Conservation (phyloP, 2,888 invertebrate species). For the Leucania comma region DNA sequence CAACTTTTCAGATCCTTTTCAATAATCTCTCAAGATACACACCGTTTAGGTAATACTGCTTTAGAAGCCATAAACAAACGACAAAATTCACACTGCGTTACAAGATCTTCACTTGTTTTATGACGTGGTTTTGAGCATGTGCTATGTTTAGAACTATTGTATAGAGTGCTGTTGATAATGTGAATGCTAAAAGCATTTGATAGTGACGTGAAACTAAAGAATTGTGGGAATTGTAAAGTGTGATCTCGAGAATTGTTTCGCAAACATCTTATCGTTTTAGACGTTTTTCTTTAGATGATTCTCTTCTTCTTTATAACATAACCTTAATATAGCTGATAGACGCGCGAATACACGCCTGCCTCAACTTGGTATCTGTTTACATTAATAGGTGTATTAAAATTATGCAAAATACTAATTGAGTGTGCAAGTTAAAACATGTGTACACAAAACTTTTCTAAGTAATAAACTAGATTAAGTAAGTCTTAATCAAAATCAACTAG, state of each 20-base stretch:
- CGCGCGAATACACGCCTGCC: no score
- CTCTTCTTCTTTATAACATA: neutral
- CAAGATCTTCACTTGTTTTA: slow-evolving; percentile 11
- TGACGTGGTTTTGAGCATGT: neutral
- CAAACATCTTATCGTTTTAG: slow-evolving; percentile 14
- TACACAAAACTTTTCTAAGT: no score
- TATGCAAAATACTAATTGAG: no score
- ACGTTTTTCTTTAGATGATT: neutral
- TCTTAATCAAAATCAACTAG: slow-evolving; percentile 14
- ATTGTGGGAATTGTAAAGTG: slow-evolving; percentile 24
- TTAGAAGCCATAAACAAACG: slow-evolving; percentile 5
- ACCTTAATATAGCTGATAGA: no score
- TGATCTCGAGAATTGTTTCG: slow-evolving; percentile 21
- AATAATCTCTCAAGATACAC: neutral
- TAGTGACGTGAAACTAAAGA: slow-evolving; percentile 19
- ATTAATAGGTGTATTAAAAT: neutral
- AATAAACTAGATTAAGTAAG: no score
- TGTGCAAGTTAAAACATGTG: no score
- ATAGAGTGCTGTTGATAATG: neutral
- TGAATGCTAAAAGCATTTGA: slow-evolving; percentile 5
- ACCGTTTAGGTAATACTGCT: neutral
- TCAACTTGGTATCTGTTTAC: neutral
- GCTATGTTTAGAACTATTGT: slow-evolving; percentile 3
- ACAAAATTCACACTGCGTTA: slow-evolving; percentile 16
- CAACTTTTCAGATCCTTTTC: neutral